These are phyloP conservation scores for Protaetia brevitarsis DNA, from an alignment of 1,140 invertebrate genomes.

Conservation along the genomic window DNA sequence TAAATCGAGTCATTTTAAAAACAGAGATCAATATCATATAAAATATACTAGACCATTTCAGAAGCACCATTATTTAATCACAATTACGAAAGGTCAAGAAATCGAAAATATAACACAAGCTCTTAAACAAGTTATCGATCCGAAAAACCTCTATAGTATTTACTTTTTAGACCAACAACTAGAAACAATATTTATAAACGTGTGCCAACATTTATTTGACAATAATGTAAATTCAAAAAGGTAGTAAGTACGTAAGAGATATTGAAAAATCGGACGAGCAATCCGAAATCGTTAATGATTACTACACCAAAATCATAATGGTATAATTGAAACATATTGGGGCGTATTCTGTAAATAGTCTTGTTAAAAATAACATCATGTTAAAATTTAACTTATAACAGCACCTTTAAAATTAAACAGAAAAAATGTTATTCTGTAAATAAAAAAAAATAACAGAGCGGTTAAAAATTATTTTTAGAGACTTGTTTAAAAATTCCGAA, in stretches of 20 bases:
- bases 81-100: background rate
- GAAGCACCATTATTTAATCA: background rate
- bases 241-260: slow-evolving; percentile 11
- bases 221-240: slow-evolving; percentile 20
- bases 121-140: slow-evolving; percentile 5
- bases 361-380: too few species aligned
- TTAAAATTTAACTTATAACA: too few species aligned
- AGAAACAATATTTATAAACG: background rate
- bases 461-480: too few species aligned
- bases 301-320: slow-evolving; percentile 27
- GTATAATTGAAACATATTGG: slow-evolving; percentile 31
- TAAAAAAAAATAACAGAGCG: too few species aligned
- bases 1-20: background rate
- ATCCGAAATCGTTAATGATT: background rate
- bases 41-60: background rate
- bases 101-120: slow-evolving; percentile 1
- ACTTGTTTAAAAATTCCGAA: too few species aligned
- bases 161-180: slow-evolving; percentile 1
- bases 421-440: too few species aligned
- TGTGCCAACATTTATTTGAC: slow-evolving; percentile 7
- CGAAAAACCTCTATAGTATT: slow-evolving; percentile 14
- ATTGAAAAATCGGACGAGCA: slow-evolving; percentile 1
- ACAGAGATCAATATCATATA: background rate
- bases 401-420: too few species aligned
- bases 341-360: too few species aligned